Percentiles rank a stretch among this genome's conserved stretches.
Evolutionary conservation across 1,140 invertebrate species (phyloP).

Genomic region (Drosophila ogumai): DNA sequence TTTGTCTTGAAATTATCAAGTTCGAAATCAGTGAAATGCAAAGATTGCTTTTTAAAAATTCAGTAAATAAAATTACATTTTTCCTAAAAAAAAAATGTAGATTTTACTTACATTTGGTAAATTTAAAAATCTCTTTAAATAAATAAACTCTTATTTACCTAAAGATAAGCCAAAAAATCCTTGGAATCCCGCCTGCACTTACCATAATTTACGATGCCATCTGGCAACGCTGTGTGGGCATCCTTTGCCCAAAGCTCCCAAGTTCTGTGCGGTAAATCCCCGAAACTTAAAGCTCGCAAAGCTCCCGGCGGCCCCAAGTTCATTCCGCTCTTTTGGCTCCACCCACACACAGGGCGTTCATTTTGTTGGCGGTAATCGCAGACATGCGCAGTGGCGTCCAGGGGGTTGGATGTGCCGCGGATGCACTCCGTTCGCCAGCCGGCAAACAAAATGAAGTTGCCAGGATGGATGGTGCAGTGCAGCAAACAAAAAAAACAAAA

Average conservation of each 20-base stretch:
- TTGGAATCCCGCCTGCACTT: slow-evolving; percentile 20
- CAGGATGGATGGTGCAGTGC: slow-evolving; percentile 40
- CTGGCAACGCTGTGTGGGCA: slow-evolving; percentile 57
- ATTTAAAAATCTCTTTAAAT: background rate
- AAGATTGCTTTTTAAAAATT: background rate
- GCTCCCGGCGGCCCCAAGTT: slow-evolving; percentile 43
- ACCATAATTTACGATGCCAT: slow-evolving; percentile 58
- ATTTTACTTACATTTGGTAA: too few relatives aligned
- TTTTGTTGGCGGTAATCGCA: slow-evolving; percentile 51
- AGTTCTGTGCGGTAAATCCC: slow-evolving; percentile 16
- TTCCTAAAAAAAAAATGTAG: too few relatives aligned
- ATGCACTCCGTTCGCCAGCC: slow-evolving; percentile 50
- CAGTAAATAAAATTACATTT: too few relatives aligned
- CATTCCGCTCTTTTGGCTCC: slow-evolving; percentile 67
- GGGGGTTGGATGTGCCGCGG: slow-evolving; percentile 52
- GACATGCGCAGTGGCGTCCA: slow-evolving; percentile 59
- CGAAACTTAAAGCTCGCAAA: slow-evolving; percentile 49
- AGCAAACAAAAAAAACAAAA: background rate
- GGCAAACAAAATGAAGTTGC: slow-evolving; percentile 79
- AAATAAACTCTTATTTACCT: background rate
- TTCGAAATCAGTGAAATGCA: background rate
- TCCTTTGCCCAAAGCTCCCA: slow-evolving; percentile 58
- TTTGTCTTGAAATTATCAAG: background rate
- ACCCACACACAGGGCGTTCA: slow-evolving; percentile 75
- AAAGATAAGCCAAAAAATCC: background rate